phyloP scores from a whole-genome alignment of 2,797 vertebrate species.

The Onychomys leucogaster region DNA sequence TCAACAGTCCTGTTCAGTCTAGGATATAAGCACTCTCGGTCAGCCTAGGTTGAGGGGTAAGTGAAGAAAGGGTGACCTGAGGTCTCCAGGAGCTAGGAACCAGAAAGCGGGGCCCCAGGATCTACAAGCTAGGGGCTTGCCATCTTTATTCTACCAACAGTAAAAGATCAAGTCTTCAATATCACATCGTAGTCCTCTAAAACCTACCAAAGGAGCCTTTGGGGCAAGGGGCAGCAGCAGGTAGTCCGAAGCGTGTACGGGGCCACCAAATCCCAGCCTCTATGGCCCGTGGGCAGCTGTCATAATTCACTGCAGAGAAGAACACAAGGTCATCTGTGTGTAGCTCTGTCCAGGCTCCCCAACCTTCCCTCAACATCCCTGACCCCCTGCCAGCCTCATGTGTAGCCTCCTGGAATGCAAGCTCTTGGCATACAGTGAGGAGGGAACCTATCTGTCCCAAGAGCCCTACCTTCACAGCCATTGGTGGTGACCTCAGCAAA shows the following conservation, averaged over 20 bases:
- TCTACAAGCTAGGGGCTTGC: background rate
- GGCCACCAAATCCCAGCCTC: slow-evolving; percentile 98
- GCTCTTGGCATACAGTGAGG: background rate
- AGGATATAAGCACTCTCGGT: background rate
- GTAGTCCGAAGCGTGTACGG: slow-evolving; percentile 96
- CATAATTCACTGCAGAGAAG: slow-evolving; percentile 93
- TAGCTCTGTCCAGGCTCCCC: background rate
- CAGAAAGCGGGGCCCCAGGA: background rate
- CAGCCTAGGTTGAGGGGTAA: background rate
- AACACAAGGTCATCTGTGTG: background rate
- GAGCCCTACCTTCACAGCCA: slow-evolving; percentile 94
- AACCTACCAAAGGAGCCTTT: slow-evolving; percentile 93
- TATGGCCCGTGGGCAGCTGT: slow-evolving; percentile 97
- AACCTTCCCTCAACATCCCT: background rate
- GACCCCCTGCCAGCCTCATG: background rate
- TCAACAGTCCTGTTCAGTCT: background rate
- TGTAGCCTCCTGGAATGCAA: background rate
- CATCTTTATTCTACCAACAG: background rate
- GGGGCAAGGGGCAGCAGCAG: slow-evolving; percentile 95
- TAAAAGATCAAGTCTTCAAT: background rate
- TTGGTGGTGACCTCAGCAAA: slow-evolving; percentile 96
- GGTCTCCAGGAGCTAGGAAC: background rate
- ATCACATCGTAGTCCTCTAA: background rate
- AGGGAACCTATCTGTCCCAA: background rate
- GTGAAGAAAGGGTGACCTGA: background rate